Evolutionary conservation across 2,888 invertebrate genomes (phyloP), one percentile per base, ranked within the genome.

Genomic region (Sminthurinus aureus): DNA sequence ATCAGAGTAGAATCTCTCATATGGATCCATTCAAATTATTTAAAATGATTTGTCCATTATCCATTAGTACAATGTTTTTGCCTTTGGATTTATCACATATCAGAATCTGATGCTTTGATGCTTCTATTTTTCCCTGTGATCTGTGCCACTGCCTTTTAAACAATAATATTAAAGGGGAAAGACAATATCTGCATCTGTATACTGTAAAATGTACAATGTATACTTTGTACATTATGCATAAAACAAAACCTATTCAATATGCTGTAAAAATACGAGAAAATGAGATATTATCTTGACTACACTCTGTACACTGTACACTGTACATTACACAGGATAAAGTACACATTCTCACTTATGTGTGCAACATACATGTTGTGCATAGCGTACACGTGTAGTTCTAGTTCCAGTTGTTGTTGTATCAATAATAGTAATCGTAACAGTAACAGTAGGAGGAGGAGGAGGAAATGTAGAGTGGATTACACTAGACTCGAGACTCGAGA

Each of bases 31-130:
- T n/a, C n/a, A n/a, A 71, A 24, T 24, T 24, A 76, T 76, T 76
- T 50, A 76, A 58, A 76, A 58, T 76, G 58, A 76, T 76, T 58
- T 76, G 76, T 76, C 58, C 38, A 76, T 76, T 76, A 76, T n/a
- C n/a, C 76, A 76, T 76, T 76, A 76, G 76, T 52, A 13, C n/a
- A 13, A 22, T 76, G 76, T 76, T 76, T 71, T 76, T 76, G n/a
- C n/a, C n/a, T n/a, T n/a, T n/a, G n/a, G n/a, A n/a, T n/a, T n/a
- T n/a, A n/a, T n/a, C n/a, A n/a, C n/a, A n/a, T n/a, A n/a, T n/a
- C n/a, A n/a, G n/a, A n/a, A 20, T 24, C 69, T 8, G 22, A 20
- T 69, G 2, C 20, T 69, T 12, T n/a, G n/a, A n/a, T n/a, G n/a
- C 22, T 38, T 38, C 38, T 38, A 66, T 15, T 66, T 20, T 66